These are phyloP conservation scores for Lateolabrax maculatus DNA, from an alignment of 2,797 vertebrate genomes.

Conservation along the genomic window DNA sequence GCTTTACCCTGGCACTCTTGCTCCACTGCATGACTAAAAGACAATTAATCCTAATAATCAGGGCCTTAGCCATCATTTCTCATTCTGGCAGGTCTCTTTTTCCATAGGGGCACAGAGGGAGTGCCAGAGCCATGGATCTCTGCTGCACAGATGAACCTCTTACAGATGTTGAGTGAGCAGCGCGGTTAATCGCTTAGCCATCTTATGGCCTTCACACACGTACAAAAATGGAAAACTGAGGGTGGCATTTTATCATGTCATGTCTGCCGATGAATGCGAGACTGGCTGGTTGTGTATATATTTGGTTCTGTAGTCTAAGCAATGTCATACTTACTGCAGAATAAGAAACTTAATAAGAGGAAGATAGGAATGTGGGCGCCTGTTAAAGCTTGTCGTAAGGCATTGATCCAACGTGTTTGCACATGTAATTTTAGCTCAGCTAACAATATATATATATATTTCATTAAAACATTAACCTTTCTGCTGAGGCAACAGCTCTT, in stretches of 20 bases:
- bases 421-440: conserved; percentile 30
- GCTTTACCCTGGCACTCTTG: conserved; percentile 92
- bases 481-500: conserved; percentile 30
- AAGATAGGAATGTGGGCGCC: conserved; percentile 32
- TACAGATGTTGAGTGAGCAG: conserved; percentile 85
- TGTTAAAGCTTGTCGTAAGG: conserved; percentile 44
- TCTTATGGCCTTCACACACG: conserved; percentile 72
- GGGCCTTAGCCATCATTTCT: conserved; percentile 93
- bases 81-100: conserved; percentile 98
- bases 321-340: conserved; percentile 27
- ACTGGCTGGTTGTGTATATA: conserved; percentile 14
- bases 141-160: conserved; percentile 85
- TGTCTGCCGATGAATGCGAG: conserved; percentile 42
- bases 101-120: conserved; percentile 93
- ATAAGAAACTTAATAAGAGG: conserved; percentile 35
- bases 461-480: conserved; percentile 29
- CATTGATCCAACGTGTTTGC: conserved; percentile 42
- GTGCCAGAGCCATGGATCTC: conserved; percentile 84
- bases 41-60: conserved; percentile 99
- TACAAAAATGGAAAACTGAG: conserved; percentile 70
- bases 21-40: conserved; percentile 94
- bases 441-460: conserved; percentile 15
- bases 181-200: conserved; percentile 79
- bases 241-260: conserved; percentile 71
- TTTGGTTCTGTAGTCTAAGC: conserved; percentile 39